Evolutionary conservation across 2,797 vertebrate species (phyloP).

Genomic region (Sebastes ruberrimus): DNA sequence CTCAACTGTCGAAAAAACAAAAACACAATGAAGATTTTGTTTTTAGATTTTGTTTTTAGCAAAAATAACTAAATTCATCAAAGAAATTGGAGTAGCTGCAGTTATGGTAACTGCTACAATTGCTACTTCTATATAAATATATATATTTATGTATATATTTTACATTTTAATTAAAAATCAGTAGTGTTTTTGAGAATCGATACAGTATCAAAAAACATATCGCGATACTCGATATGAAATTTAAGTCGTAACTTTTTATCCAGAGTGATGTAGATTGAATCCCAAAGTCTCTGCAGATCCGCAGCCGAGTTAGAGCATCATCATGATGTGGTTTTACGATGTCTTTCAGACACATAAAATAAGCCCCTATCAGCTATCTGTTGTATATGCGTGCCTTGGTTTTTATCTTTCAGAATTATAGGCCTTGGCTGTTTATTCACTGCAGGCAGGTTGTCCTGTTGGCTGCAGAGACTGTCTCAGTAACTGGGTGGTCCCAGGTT

Average conservation of each 20-base stretch:
- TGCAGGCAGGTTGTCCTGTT: neutral
- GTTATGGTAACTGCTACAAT: neutral
- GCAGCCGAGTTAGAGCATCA: neutral
- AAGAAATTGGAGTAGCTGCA: neutral
- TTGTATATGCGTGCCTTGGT: neutral
- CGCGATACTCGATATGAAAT: neutral
- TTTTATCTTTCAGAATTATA: conserved; percentile 13
- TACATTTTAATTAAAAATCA: neutral
- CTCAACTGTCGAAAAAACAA: neutral
- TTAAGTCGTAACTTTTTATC: neutral
- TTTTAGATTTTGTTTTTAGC: neutral
- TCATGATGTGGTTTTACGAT: neutral
- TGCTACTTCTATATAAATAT: neutral
- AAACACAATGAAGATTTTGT: too few relatives aligned
- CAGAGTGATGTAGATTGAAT: neutral
- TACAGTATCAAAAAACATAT: too few relatives aligned
- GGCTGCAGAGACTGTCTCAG: conserved; percentile 4
- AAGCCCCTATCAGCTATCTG: conserved; percentile 7
- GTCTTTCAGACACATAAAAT: conserved; percentile 5
- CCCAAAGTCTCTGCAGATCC: neutral
- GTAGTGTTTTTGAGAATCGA: too few relatives aligned
- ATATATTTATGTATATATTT: neutral
- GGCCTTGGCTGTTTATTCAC: conserved; percentile 18
- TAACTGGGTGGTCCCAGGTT: conserved; percentile 41
- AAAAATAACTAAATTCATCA: neutral